Conservation (phyloP, 1,140 invertebrate species). For the Leptopilina boulardi region DNA sequence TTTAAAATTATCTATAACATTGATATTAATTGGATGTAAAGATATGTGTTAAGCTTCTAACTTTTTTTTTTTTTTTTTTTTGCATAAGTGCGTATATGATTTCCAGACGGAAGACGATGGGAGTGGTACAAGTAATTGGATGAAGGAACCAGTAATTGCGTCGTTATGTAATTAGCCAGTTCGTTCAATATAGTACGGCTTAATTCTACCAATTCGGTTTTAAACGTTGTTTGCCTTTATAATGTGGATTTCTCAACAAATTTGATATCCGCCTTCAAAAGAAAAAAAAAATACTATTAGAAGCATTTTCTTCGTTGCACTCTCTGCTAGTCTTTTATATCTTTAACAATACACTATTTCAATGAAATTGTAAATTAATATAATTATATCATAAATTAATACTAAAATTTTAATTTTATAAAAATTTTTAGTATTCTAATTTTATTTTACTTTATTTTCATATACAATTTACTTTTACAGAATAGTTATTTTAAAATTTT, state of each 20-base stretch:
- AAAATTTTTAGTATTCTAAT: too few species aligned
- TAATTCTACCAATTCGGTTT: constrained; percentile 61
- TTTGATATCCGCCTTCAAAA: constrained; percentile 56
- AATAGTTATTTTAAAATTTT: too few species aligned
- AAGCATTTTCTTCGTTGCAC: neutral
- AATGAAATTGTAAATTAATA: neutral
- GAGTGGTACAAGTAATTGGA: constrained; percentile 54
- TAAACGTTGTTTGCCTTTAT: constrained; percentile 60
- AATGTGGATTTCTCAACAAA: constrained; percentile 51
- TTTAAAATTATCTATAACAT: too few species aligned
- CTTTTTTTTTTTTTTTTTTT: too few species aligned
- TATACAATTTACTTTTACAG: too few species aligned
- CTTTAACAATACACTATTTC: neutral
- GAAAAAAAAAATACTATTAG: constrained; percentile 38
- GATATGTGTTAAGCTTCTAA: neutral
- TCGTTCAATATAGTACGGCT: constrained; percentile 57
- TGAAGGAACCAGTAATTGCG: constrained; percentile 58
- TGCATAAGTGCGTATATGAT: neutral
- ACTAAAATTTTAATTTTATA: too few species aligned
- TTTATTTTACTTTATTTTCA: too few species aligned
- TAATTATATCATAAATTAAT: too few species aligned
- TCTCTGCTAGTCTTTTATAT: neutral
- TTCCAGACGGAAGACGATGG: constrained; percentile 41
- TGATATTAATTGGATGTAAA: neutral
- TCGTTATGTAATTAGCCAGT: constrained; percentile 62